A percentile compares a stretch with the other conserved stretches of the same genome.
Evolutionary conservation across 2,888 invertebrate genomes (phyloP).

Genomic region (Rhimphoctona megacephalus): DNA sequence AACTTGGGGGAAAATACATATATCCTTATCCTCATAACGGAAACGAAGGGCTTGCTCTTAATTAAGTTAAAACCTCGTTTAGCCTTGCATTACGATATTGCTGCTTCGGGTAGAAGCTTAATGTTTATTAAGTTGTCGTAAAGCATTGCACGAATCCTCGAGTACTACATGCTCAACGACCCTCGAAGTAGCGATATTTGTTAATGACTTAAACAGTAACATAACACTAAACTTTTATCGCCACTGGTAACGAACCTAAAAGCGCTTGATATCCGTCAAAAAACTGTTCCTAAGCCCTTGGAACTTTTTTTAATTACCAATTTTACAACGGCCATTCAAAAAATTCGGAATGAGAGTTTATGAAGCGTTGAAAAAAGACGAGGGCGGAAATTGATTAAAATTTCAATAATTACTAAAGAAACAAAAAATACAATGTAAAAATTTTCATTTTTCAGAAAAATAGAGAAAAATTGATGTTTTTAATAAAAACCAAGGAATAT

Average conservation of each 20-base stretch:
- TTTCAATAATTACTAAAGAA: not conserved
- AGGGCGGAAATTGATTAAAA: not conserved
- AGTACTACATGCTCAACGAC: slow-evolving; percentile 8
- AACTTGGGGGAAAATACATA: not conserved
- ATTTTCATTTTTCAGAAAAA: not conserved
- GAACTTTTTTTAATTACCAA: not conserved
- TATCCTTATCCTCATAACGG: not conserved
- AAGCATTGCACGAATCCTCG: not conserved
- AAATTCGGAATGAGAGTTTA: not conserved
- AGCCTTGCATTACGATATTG: slow-evolving; percentile 10
- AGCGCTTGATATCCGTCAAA: not conserved
- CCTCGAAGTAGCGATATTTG: slow-evolving; percentile 26
- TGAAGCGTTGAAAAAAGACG: not conserved
- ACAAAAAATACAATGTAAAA: not conserved
- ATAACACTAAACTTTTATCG: not conserved
- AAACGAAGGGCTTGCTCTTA: slow-evolving; percentile 9
- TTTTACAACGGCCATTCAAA: not conserved
- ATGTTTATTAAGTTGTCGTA: slow-evolving; percentile 46
- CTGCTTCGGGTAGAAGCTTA: slow-evolving; percentile 1
- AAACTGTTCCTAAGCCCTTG: not conserved
- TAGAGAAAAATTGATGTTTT: not conserved
- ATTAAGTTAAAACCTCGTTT: slow-evolving; percentile 39
- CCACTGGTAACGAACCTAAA: not conserved
- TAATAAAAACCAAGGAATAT: too few species aligned
- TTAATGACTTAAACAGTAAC: slow-evolving; percentile 11